Percentiles rank a stretch among this genome's conserved stretches.
Evolutionary conservation across 23 tunicate genomes (phyloP).

Genomic region (Oikopleura vanhoeffeni): DNA sequence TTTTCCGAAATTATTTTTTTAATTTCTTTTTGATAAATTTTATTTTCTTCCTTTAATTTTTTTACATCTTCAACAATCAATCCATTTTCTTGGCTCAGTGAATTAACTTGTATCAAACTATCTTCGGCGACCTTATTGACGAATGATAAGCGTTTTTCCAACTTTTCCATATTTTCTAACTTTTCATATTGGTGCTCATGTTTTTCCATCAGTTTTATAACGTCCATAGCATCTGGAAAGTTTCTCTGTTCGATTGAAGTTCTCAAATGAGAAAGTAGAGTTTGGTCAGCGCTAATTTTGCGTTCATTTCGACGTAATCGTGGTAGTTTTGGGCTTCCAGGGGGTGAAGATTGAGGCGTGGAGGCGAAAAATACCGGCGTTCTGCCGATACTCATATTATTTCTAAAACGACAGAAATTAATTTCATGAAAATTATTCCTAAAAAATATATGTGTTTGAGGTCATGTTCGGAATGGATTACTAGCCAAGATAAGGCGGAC

Average conservation of each 20-base stretch:
- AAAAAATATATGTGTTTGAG: too few species aligned
- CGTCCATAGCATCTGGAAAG: not conserved
- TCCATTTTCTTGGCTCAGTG: not conserved
- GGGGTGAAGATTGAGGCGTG: not conserved
- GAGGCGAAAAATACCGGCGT: not conserved
- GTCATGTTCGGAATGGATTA: too few species aligned
- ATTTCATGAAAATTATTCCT: not conserved
- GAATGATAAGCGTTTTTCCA: not conserved
- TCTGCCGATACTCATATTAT: not conserved
- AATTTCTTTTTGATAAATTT: not conserved
- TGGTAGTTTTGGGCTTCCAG: not conserved
- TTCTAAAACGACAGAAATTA: not conserved
- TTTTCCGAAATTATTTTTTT: not conserved
- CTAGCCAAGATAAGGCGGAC: too few species aligned
- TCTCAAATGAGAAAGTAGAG: not conserved
- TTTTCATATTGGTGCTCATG: not conserved
- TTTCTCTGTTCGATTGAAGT: not conserved
- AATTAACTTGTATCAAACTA: not conserved
- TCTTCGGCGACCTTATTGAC: not conserved
- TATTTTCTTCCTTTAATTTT: not conserved
- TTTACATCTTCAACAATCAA: not conserved
- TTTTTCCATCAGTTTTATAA: not conserved
- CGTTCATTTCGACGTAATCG: not conserved
- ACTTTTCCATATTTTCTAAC: not conserved
- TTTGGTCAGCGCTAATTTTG: not conserved